Evolutionary conservation across 2,888 invertebrate genomes (phyloP), one percentile per base, ranked within the genome.

Genomic region (Dexiosoma caninum): DNA sequence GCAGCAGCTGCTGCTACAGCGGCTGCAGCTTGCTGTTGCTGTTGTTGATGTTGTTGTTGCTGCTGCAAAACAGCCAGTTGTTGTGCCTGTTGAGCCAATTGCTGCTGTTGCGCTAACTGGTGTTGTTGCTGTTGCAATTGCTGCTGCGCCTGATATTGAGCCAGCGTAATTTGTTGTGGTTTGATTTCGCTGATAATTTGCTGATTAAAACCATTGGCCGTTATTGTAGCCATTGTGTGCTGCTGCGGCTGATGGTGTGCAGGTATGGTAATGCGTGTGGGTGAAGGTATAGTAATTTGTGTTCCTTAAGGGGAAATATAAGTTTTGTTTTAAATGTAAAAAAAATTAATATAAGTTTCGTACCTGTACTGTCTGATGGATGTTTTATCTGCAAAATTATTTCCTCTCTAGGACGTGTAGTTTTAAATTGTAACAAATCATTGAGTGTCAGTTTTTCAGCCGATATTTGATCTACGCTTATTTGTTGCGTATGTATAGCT

Each of bases 341-440:
- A n/a, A n/a, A n/a, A n/a, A n/a, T n/a, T n/a, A n/a, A 40, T 37
- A 46, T n/a, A n/a, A 19, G 27, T 16, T 0, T 21, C 69, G 49
- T 80, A 85, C 89, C 86, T 69, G 87, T 85, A 0, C 85, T 81
- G 82, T 87, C 88, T 7, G 86, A 30, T 8, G 88, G 88, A 84
- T 89, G 89, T 83, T 89, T 89, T 60, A 89, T 87, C 60, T 89
- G 89, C 46, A 89, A 82, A 14, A 89, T 89, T 30, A 89, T 88
- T 82, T 89, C 89, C 8, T 89, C 89, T 5, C 88, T 86, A 1
- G 88, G 89, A 1, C 89, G 85, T 46, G 87, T 70, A 8, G 86
- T 83, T 81, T 89, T 90, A 30, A 90, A 90, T 70, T 89, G 88
- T 72, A 90, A 72, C 82, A 90, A 84, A 85, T 90, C 90, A 76